Evolutionary conservation across 2,113 vertebrate genomes (phyloP).

Genomic region (Lycaon pictus): DNA sequence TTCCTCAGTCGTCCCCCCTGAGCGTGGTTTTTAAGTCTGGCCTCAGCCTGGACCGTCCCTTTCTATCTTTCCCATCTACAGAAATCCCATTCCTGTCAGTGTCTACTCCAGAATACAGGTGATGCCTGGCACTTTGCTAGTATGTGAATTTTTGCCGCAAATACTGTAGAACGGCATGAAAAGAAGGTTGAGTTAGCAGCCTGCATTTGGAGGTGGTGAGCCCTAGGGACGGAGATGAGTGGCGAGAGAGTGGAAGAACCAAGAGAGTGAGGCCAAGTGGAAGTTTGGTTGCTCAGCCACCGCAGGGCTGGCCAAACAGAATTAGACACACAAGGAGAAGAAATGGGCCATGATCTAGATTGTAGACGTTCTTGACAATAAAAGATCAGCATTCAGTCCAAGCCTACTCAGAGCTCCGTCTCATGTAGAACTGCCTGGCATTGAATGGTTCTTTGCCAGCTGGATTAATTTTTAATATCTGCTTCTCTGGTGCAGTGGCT

Average conservation of each 20-base stretch:
- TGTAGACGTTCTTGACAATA: neutral
- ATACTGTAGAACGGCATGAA: neutral
- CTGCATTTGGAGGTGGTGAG: neutral
- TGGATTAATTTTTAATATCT: constrained; percentile 79
- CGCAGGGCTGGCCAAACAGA: neutral
- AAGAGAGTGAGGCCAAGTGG: neutral
- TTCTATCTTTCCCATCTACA: neutral
- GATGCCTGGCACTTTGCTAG: neutral
- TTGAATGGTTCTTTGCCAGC: constrained; percentile 54
- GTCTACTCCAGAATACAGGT: constrained; percentile 1
- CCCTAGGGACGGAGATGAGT: neutral
- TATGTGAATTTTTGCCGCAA: neutral
- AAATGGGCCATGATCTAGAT: neutral
- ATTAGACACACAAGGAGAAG: neutral
- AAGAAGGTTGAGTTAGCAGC: neutral
- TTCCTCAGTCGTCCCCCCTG: neutral
- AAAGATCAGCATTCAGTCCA: neutral
- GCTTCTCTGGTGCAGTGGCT: constrained; percentile 62
- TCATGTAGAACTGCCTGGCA: constrained; percentile 20
- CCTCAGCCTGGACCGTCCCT: neutral
- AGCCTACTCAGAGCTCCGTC: neutral
- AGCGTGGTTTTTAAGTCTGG: neutral
- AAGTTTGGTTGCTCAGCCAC: neutral
- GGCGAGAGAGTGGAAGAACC: neutral
- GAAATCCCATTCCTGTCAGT: neutral